A percentile compares a stretch with the other conserved stretches of the same genome.
phyloP scores from a whole-genome alignment of 2,888 invertebrate species.

The Cantharis lateralis region DNA sequence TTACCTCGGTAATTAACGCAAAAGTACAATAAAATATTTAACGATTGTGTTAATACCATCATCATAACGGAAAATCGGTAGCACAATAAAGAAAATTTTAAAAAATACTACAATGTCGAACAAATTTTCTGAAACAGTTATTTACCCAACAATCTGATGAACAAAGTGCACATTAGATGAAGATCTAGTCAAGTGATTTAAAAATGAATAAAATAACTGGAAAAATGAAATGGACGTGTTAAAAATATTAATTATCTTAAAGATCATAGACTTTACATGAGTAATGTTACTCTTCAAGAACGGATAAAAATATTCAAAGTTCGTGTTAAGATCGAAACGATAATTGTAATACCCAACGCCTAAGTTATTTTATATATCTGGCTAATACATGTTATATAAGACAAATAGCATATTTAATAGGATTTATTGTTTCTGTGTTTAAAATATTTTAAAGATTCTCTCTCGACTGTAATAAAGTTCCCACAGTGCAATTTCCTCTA shows the following conservation, averaged over 20 bases:
- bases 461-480: slow-evolving; percentile 5
- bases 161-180: not conserved
- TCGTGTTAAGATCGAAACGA: not conserved
- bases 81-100: not conserved
- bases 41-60: not conserved
- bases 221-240: not conserved
- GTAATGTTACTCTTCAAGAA: not conserved
- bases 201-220: not conserved
- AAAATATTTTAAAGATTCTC: slow-evolving; percentile 17
- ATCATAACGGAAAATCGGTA: not conserved
- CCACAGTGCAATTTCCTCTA: slow-evolving; percentile 25
- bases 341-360: not conserved
- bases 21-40: not conserved
- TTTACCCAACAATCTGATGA: not conserved
- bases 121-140: not conserved
- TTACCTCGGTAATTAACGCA: not conserved
- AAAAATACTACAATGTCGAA: not conserved
- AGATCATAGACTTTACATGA: not conserved
- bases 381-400: slow-evolving; percentile 23
- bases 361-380: slow-evolving; percentile 7
- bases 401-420: slow-evolving; percentile 23
- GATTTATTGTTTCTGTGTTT: slow-evolving; percentile 24
- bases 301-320: not conserved
- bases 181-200: not conserved
- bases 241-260: not conserved